These are phyloP conservation scores for Sardinella longiceps DNA, from an alignment of 2,797 vertebrate species.

Conservation along the genomic window DNA sequence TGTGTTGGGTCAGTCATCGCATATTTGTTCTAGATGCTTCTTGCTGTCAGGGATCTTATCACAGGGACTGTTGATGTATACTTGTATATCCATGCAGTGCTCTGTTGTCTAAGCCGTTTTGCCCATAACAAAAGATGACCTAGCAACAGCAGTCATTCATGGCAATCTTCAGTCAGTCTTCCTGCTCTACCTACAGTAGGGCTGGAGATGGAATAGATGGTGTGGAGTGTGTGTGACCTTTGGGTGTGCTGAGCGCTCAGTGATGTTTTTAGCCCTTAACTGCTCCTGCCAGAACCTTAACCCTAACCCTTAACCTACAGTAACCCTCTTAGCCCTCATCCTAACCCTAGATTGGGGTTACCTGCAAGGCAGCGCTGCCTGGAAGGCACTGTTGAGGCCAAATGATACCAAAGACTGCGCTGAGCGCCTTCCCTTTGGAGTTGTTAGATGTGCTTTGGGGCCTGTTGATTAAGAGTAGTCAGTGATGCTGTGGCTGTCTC, in stretches of 20 bases:
- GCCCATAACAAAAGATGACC: not conserved
- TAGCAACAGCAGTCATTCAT: constrained; percentile 1
- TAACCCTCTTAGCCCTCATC: too few species aligned
- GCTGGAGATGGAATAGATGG: not conserved
- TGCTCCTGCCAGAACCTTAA: too few species aligned
- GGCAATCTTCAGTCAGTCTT: not conserved
- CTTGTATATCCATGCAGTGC: not conserved
- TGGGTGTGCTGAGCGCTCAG: not conserved
- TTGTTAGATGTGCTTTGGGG: not conserved
- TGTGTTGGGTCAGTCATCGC: not conserved
- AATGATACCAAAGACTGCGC: too few species aligned
- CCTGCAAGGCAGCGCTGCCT: too few species aligned
- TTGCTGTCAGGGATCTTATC: not conserved
- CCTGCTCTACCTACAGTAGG: not conserved
- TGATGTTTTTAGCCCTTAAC: too few species aligned
- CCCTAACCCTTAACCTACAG: too few species aligned
- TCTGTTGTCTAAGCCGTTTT: not conserved
- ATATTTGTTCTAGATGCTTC: not conserved
- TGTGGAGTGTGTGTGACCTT: not conserved
- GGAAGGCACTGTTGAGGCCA: too few species aligned
- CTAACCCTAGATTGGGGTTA: too few species aligned
- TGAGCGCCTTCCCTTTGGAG: not conserved
- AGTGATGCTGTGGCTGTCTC: constrained; percentile 42
- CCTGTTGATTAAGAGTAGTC: not conserved
- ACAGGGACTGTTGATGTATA: not conserved